Percentiles rank a stretch among this genome's conserved stretches.
Conservation (phyloP, 1,140 invertebrate genomes). For the Spodoptera frugiperda region DNA sequence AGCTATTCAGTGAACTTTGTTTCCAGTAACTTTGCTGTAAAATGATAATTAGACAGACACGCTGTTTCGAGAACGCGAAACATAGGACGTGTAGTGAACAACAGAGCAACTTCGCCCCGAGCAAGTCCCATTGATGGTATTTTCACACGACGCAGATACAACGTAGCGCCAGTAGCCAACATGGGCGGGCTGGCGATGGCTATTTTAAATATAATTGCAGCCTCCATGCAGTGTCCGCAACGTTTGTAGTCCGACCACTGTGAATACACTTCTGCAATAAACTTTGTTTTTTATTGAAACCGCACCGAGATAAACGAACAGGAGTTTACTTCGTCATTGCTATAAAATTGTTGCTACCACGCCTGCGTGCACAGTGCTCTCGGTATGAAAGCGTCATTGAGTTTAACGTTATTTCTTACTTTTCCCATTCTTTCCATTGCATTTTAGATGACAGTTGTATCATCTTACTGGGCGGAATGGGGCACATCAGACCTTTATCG, state of each 20-base stretch:
- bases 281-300: constrained; percentile 51
- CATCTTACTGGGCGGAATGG: too few relatives aligned
- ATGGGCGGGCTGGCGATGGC: constrained; percentile 39
- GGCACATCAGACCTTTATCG: too few relatives aligned
- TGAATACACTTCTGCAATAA: constrained; percentile 45
- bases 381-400: neutral
- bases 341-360: constrained; percentile 10
- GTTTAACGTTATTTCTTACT: constrained; percentile 5
- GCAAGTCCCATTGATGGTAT: constrained; percentile 10
- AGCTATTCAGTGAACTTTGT: too few relatives aligned
- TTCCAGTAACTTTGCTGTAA: too few relatives aligned
- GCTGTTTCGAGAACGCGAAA: neutral
- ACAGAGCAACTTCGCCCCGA: neutral
- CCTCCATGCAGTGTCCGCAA: constrained; percentile 45
- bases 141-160: constrained; percentile 27
- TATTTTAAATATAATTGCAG: constrained; percentile 63
- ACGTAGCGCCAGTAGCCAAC: constrained; percentile 27
- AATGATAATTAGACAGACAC: neutral
- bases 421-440: too few relatives aligned
- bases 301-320: constrained; percentile 28
- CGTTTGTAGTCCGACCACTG: constrained; percentile 51
- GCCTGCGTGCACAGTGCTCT: neutral
- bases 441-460: too few relatives aligned
- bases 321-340: constrained; percentile 27
- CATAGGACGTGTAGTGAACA: neutral